These are phyloP conservation scores for Paratrypauchen microcephalus DNA, from an alignment of 2,797 vertebrate species.

Conservation along the genomic window DNA sequence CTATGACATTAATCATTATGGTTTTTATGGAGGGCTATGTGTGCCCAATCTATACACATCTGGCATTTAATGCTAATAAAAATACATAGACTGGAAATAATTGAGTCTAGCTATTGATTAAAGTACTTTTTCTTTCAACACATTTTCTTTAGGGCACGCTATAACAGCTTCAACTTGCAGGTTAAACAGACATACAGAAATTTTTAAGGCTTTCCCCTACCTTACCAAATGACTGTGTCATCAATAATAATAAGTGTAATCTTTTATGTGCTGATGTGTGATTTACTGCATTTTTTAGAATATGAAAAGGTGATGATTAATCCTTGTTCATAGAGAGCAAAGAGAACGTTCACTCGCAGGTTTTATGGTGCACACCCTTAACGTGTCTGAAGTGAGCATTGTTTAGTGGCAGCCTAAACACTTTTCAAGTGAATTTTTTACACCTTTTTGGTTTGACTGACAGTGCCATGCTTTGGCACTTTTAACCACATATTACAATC, in stretches of 20 bases:
- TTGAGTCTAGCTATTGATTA: background rate
- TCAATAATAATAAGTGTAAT: background rate
- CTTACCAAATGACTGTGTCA: background rate
- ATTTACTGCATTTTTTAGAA: background rate
- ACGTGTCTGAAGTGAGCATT: conserved; percentile 28
- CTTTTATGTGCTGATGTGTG: background rate
- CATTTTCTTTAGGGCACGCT: background rate
- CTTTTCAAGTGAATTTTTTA: conserved; percentile 23
- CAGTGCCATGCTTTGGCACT: conserved; percentile 17
- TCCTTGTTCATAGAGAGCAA: background rate
- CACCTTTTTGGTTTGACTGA: conserved; percentile 23
- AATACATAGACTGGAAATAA: background rate
- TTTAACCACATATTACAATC: conserved; percentile 36
- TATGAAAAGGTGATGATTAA: background rate
- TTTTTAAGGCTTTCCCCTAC: background rate
- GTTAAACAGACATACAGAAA: background rate
- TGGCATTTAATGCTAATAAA: background rate
- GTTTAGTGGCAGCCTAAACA: conserved; percentile 15
- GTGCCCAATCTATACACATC: background rate
- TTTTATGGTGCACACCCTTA: conserved; percentile 4
- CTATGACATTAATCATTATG: background rate
- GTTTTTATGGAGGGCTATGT: background rate
- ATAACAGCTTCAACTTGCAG: background rate
- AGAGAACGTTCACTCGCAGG: background rate
- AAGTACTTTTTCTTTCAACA: background rate